phyloP scores from a whole-genome alignment of 2,113 vertebrate genomes.

The Pomatostomus ruficeps region DNA sequence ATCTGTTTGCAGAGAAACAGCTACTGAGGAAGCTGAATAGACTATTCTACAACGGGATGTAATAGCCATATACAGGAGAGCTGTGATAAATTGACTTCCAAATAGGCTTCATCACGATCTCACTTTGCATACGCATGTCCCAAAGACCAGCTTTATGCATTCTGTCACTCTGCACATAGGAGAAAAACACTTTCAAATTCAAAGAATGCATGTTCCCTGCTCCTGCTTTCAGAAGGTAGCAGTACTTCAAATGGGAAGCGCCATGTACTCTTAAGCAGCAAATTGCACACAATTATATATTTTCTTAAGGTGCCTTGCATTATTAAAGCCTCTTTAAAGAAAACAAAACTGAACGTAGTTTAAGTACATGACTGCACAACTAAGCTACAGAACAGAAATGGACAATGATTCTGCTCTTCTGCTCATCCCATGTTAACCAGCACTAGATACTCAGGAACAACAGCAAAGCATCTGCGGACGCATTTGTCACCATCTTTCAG shows the following conservation, averaged over 20 bases:
- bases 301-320: slow-evolving; percentile 57
- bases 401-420: not conserved
- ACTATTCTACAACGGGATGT: not conserved
- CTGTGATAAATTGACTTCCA: not conserved
- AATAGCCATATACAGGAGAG: not conserved
- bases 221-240: slow-evolving; percentile 24
- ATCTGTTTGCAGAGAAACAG: not conserved
- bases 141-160: slow-evolving; percentile 4
- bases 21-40: not conserved
- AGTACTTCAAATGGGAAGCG: not conserved
- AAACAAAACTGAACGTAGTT: slow-evolving; percentile 26
- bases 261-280: not conserved
- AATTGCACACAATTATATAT: slow-evolving; percentile 38
- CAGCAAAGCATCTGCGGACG: not conserved
- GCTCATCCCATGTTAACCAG: not conserved
- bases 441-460: not conserved
- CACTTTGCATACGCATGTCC: not conserved
- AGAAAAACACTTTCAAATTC: slow-evolving; percentile 7
- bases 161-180: not conserved
- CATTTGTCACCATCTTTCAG: not conserved
- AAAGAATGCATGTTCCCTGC: not conserved
- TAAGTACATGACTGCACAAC: slow-evolving; percentile 22
- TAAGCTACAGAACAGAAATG: not conserved
- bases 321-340: slow-evolving; percentile 50
- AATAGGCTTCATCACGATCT: not conserved